phyloP scores from a whole-genome alignment of 2,797 vertebrate genomes.

The Schizothorax lantsangensis region DNA sequence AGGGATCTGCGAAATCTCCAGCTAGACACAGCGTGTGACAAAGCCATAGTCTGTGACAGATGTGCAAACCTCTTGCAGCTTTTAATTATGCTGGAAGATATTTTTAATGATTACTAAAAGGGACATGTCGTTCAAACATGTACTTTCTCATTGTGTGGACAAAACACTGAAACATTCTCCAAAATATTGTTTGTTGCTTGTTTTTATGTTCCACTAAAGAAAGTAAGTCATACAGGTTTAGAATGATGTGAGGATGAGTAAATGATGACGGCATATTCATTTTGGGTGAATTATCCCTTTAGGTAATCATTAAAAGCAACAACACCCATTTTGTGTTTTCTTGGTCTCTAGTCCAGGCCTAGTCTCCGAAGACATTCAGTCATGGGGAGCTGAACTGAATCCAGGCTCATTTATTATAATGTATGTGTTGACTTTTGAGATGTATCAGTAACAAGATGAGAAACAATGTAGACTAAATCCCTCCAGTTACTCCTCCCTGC shows the following conservation, averaged over 20 bases:
- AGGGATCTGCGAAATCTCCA: conserved; percentile 16
- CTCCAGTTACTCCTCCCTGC: conserved; percentile 19
- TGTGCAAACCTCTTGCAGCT: not conserved
- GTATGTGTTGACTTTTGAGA: conserved; percentile 15
- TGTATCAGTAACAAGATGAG: conserved; percentile 30
- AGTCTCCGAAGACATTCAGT: conserved; percentile 9
- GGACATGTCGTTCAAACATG: not conserved
- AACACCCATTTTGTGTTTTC: not conserved
- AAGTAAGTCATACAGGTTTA: not conserved
- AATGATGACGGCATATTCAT: not conserved
- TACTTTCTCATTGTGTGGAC: not conserved
- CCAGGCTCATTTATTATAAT: conserved; percentile 8
- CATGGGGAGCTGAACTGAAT: not conserved
- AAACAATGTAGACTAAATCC: conserved; percentile 33
- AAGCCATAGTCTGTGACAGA: not conserved
- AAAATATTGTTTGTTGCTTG: not conserved
- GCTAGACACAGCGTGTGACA: conserved; percentile 15
- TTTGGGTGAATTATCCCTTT: not conserved
- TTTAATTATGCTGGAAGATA: not conserved
- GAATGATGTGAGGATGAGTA: not conserved
- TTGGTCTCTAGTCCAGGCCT: not conserved
- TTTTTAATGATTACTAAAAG: not conserved
- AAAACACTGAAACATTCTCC: not conserved
- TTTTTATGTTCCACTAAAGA: not conserved
- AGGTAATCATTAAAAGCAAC: not conserved